phyloP scores from a whole-genome alignment of 2,113 vertebrate genomes.

The Colius striatus region DNA sequence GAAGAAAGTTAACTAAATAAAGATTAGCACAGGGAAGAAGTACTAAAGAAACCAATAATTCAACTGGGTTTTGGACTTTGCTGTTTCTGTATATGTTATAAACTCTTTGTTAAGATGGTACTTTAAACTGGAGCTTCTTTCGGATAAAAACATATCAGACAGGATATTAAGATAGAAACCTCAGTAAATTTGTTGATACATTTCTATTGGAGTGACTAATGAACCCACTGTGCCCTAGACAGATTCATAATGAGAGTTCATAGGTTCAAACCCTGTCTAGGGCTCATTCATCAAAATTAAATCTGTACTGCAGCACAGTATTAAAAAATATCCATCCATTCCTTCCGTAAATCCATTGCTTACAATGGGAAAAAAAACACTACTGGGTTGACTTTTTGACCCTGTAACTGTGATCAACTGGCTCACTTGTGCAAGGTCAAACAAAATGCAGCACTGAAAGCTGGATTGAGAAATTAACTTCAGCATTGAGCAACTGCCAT shows the following conservation, averaged over 20 bases:
- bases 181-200: constrained; percentile 63
- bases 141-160: constrained; percentile 20
- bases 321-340: constrained; percentile 57
- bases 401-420: constrained; percentile 33
- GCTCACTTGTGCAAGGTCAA: constrained; percentile 50
- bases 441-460: constrained; percentile 37
- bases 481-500: neutral
- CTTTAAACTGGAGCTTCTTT: constrained; percentile 26
- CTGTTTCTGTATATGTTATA: neutral
- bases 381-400: constrained; percentile 45
- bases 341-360: constrained; percentile 44
- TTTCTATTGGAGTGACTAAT: constrained; percentile 68
- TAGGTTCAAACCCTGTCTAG: constrained; percentile 65
- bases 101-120: constrained; percentile 25
- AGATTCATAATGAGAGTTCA: constrained; percentile 75
- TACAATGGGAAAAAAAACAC: constrained; percentile 16
- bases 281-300: constrained; percentile 74
- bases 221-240: constrained; percentile 66
- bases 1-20: neutral
- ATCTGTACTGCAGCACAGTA: constrained; percentile 33
- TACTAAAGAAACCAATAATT: neutral
- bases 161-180: constrained; percentile 51
- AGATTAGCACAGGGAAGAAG: neutral
- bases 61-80: neutral
- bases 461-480: neutral